phyloP scores from a whole-genome alignment of 2,888 invertebrate genomes.

The Lasioglossum oenotherae region DNA sequence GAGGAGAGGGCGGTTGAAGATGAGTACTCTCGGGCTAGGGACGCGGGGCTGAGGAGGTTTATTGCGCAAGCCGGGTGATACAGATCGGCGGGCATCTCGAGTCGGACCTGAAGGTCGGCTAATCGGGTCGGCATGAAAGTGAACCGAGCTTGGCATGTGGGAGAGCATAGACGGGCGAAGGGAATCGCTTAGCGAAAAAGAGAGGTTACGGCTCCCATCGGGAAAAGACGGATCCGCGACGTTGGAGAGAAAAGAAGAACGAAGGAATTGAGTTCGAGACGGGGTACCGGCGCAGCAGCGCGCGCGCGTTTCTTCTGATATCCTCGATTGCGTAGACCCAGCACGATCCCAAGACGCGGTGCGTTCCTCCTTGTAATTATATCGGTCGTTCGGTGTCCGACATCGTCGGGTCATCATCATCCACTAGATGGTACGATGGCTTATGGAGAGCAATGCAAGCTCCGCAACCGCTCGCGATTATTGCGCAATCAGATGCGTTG shows the following conservation, averaged over 20 bases:
- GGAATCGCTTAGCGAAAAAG: neutral
- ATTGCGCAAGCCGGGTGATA: constrained; percentile 72
- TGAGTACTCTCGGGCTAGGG: constrained; percentile 41
- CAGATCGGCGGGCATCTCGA: constrained; percentile 75
- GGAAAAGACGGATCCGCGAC: constrained; percentile 11
- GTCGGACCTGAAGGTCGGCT: constrained; percentile 76
- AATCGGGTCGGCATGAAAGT: constrained; percentile 78
- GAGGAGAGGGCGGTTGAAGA: constrained; percentile 47
- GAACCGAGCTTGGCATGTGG: constrained; percentile 53
- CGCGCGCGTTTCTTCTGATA: constrained; percentile 10
- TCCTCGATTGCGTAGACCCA: constrained; percentile 10
- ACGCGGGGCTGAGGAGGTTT: constrained; percentile 52
- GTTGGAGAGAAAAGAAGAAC: neutral
- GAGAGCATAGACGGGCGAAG: constrained; percentile 34
- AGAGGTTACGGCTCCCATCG: constrained; percentile 6
- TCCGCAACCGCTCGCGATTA: constrained; percentile 58
- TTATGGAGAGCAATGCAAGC: constrained; percentile 66
- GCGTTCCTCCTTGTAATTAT: constrained; percentile 67
- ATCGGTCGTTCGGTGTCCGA: constrained; percentile 61
- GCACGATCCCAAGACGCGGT: constrained; percentile 28
- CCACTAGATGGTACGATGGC: constrained; percentile 42
- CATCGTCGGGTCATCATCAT: constrained; percentile 27
- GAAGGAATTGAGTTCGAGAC: neutral
- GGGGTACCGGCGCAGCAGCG: neutral
- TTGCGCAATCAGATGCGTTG: constrained; percentile 67